Conservation (phyloP, 2,113 vertebrate species). For the Nicator chloris region DNA sequence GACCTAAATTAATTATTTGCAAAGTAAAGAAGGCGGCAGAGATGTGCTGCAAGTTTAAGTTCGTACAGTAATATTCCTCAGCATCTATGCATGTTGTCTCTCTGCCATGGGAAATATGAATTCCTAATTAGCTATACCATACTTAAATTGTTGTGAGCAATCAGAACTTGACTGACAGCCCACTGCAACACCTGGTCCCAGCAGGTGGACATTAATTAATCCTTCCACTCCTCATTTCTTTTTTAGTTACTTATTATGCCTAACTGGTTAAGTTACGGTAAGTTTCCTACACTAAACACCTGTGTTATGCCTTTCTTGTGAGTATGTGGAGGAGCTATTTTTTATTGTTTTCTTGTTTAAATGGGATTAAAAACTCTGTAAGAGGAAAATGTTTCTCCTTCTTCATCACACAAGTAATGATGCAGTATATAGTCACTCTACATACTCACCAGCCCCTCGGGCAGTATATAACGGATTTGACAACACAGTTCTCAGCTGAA, state of each 20-base stretch:
- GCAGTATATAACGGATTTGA: background rate
- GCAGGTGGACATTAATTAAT: background rate
- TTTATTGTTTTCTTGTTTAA: background rate
- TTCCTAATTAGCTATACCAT: background rate
- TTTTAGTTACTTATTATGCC: background rate
- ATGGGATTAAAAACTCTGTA: background rate
- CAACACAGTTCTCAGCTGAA: background rate
- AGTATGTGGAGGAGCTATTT: background rate
- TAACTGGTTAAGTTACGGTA: background rate
- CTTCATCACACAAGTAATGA: background rate
- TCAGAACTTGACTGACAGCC: background rate
- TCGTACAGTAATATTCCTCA: background rate
- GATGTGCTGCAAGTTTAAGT: background rate
- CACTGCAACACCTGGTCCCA: background rate
- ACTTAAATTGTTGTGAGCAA: background rate
- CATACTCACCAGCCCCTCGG: background rate
- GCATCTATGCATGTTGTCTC: background rate
- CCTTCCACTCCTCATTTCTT: background rate
- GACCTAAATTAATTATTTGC: background rate
- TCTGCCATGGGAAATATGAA: background rate
- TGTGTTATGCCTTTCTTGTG: background rate
- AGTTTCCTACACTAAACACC: background rate
- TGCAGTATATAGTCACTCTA: too few relatives aligned
- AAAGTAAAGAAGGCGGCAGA: background rate
- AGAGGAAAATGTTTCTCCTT: background rate